phyloP scores from a whole-genome alignment of 2,888 invertebrate genomes.

The Drosophila percnosoma region DNA sequence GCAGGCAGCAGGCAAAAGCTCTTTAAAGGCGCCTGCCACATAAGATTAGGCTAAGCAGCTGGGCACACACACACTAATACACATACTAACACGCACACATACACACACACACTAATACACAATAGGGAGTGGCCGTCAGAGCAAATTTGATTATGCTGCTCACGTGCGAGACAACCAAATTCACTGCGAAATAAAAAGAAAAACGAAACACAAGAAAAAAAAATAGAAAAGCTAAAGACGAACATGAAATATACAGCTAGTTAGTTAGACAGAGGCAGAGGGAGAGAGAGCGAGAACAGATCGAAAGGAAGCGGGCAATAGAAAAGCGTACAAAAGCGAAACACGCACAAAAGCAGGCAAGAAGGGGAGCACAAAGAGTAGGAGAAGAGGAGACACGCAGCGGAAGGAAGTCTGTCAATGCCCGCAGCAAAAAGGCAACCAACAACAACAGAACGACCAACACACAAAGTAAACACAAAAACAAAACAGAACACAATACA shows the following conservation, averaged over 20 bases:
- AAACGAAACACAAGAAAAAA: conserved; percentile 48
- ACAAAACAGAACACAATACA: conserved; percentile 60
- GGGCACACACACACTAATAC: conserved; percentile 48
- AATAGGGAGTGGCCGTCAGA: conserved; percentile 72
- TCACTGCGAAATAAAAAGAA: conserved; percentile 80
- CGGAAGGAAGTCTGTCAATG: conserved; percentile 79
- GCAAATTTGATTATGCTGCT: conserved; percentile 78
- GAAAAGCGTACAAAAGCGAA: conserved; percentile 74
- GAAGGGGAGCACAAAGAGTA: conserved; percentile 3
- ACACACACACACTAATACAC: conserved; percentile 27
- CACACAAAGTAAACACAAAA: conserved; percentile 73
- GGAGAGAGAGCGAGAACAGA: conserved; percentile 45
- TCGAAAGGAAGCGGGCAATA: conserved; percentile 79
- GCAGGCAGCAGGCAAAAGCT: conserved; percentile 46
- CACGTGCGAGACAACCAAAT: conserved; percentile 84
- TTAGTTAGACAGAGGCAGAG: conserved; percentile 24
- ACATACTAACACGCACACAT: conserved; percentile 29
- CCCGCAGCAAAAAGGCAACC: conserved; percentile 73
- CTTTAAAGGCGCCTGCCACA: conserved; percentile 71
- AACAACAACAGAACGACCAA: conserved; percentile 59
- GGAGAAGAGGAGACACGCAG: conserved; percentile 30
- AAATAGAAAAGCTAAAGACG: conserved; percentile 18
- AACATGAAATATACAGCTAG: conserved; percentile 48
- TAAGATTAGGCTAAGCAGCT: conserved; percentile 78
- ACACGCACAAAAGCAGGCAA: conserved; percentile 62